These are phyloP conservation scores for Salmo trutta DNA, from an alignment of 2,797 vertebrate genomes.

Conservation along the genomic window DNA sequence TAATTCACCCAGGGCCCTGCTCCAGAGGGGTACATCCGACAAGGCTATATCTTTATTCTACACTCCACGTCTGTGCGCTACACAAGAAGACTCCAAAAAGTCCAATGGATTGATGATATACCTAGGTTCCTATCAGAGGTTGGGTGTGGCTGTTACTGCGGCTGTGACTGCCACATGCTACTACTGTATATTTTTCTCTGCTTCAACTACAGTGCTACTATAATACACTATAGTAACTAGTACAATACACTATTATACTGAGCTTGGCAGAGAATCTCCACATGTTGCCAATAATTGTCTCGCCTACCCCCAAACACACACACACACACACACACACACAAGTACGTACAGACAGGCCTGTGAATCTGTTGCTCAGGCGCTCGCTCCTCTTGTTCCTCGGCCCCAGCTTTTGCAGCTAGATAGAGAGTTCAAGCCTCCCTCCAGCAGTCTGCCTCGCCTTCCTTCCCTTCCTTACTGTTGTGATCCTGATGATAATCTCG, in stretches of 20 bases:
- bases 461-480: not conserved
- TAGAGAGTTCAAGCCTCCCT: not conserved
- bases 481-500: slow-evolving; percentile 6
- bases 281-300: not conserved
- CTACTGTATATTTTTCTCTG: no score
- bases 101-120: no score
- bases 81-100: no score
- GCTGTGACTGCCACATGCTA: no score
- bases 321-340: not conserved
- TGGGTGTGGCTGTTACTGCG: no score
- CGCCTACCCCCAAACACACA: no score
- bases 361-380: not conserved
- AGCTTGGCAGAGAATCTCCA: not conserved
- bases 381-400: not conserved
- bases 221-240: no score
- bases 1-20: not conserved
- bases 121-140: no score
- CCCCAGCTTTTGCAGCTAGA: not conserved
- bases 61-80: no score
- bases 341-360: not conserved
- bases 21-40: not conserved
- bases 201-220: no score
- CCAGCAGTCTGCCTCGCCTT: not conserved
- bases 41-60: no score
- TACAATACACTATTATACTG: no score